Percentiles rank a stretch among this genome's conserved stretches.
Evolutionary conservation across 2,113 vertebrate species (phyloP).

Genomic region (Callithrix jacchus): DNA sequence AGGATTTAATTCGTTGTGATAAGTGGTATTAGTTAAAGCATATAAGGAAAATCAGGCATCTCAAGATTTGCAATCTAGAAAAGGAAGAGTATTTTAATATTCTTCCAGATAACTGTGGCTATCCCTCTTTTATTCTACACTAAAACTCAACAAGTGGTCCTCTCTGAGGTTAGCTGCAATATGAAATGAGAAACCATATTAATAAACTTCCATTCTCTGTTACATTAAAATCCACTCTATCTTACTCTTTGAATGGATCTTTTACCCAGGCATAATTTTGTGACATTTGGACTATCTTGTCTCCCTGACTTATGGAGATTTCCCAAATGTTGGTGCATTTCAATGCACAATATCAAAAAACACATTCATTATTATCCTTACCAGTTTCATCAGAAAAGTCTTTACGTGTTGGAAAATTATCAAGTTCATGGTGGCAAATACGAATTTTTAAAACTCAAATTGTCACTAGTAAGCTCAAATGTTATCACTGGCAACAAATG

Average conservation of each 20-base stretch:
- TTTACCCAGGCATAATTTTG: neutral
- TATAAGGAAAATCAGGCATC: neutral
- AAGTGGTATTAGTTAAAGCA: neutral
- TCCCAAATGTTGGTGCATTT: conserved; percentile 17
- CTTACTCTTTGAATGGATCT: neutral
- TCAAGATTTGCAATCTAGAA: neutral
- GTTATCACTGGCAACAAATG: conserved; percentile 26
- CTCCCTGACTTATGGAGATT: neutral
- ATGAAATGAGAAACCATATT: neutral
- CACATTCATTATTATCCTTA: neutral
- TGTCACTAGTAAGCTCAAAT: conserved; percentile 19
- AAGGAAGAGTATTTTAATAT: conserved; percentile 12
- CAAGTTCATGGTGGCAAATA: neutral
- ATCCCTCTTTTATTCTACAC: neutral
- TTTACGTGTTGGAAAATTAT: neutral
- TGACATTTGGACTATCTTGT: neutral
- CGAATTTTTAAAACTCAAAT: conserved; percentile 28
- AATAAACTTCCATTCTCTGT: neutral
- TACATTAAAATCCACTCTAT: conserved; percentile 22
- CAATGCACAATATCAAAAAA: neutral
- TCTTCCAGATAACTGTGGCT: neutral
- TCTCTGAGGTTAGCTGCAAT: neutral
- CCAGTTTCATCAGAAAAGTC: neutral
- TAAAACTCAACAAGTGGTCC: neutral
- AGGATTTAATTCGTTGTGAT: neutral